Evolutionary conservation across 1,140 invertebrate species (phyloP), one percentile per base, ranked within the genome.

Genomic region (Sitodiplosis mosellana): DNA sequence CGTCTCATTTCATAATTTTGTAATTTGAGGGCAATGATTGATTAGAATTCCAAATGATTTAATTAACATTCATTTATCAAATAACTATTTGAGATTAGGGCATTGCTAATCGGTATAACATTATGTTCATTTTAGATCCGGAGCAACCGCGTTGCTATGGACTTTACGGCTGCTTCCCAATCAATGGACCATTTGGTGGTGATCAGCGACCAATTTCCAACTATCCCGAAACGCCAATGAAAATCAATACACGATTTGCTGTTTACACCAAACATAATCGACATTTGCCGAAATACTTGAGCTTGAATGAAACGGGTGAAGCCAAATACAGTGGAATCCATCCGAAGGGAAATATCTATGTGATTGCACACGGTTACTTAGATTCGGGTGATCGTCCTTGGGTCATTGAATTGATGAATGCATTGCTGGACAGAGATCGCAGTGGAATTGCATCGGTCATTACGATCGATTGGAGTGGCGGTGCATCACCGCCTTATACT

Each of bases 341-440:
- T 56, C 66, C 72, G 2, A 57, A 63, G 3, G 73, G 72, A 15
- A 77, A 76, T 20, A 71, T 83, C 36, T 88, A 78, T 55, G 72
- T 90, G 49, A 76, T 92, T 33, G 73, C 79, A 10, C 88, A 92
- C 55, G 88, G 88, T 7, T 92, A 87, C 57, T 63, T 90, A 33
- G 87, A 91, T 55, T 77, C 79, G 40, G 85, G 86, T 4, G 71
- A 80, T 49, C 80, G 81, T 53, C 65, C 70, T 27, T 90, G 87
- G 87, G 82, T 87, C 65, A 56, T 58, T 59, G 65, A 70, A 27
- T 67, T 78, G 65, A 67, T 63, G 5, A 66, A 67, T 49, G 71
- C 77, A 20, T 70, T 77, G 48, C 60, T 76, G 4, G 77, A 80
- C 53, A 55, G 87, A 17, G 65, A 89, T 50, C 64, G 68, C 0